phyloP scores from a whole-genome alignment of 2,888 invertebrate genomes.

The Urechis unicinctus region DNA sequence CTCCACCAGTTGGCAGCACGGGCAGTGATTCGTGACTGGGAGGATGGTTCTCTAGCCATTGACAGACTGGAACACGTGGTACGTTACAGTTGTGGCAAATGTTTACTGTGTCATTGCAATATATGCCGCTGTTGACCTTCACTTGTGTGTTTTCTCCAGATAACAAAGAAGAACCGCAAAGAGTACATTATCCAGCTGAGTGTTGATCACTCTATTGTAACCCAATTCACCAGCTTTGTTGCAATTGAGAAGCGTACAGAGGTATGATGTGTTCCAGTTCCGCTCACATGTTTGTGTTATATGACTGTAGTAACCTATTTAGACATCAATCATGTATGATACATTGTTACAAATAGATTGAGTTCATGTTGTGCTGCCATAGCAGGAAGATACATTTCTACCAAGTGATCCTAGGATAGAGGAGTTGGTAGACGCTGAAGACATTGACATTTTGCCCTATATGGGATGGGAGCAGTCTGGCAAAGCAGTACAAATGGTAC shows the following conservation, averaged over 20 bases:
- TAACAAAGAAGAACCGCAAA: slow-evolving; percentile 37
- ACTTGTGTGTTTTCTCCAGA: slow-evolving; percentile 19
- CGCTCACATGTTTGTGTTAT: neutral
- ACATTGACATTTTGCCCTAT: slow-evolving; percentile 35
- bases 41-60: slow-evolving; percentile 38
- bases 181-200: slow-evolving; percentile 43
- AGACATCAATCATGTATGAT: too few species aligned
- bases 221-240: slow-evolving; percentile 49
- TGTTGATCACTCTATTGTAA: slow-evolving; percentile 45
- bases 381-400: too few species aligned
- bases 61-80: slow-evolving; percentile 45
- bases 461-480: slow-evolving; percentile 33
- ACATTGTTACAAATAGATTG: too few species aligned
- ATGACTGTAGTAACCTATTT: too few species aligned
- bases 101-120: neutral
- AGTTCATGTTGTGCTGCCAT: too few species aligned
- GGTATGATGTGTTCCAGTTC: slow-evolving; percentile 21
- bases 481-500: too few species aligned
- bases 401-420: slow-evolving; percentile 22
- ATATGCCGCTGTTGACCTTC: neutral
- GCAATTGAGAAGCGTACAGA: slow-evolving; percentile 47
- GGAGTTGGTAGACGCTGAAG: slow-evolving; percentile 29
- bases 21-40: slow-evolving; percentile 48
- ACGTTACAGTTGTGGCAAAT: neutral
- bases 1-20: slow-evolving; percentile 46